These are phyloP conservation scores for Myiothlypis chrysogaster DNA, from an alignment of 2,797 vertebrate genomes.

Conservation along the genomic window DNA sequence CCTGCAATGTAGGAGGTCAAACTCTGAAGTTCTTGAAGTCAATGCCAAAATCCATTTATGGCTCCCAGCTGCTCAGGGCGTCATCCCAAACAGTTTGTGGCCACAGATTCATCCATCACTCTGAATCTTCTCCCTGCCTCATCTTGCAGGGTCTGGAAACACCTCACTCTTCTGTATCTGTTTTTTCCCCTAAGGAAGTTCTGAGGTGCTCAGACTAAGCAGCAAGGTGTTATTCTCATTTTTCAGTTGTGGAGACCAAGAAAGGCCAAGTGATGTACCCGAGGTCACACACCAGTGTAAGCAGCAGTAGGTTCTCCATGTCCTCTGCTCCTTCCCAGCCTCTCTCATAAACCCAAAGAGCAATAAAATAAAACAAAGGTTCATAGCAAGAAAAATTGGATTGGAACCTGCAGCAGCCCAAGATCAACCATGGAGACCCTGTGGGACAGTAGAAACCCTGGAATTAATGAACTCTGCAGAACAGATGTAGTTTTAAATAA, in stretches of 20 bases:
- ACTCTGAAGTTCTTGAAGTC: neutral
- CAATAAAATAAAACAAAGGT: neutral
- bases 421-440: neutral
- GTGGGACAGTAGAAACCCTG: neutral
- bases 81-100: neutral
- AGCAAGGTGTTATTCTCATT: neutral
- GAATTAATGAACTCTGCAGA: neutral
- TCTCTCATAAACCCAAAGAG: neutral
- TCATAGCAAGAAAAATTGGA: neutral
- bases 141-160: neutral
- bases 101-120: neutral
- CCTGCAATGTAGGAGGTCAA: neutral
- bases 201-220: neutral
- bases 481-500: neutral
- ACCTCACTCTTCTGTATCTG: neutral
- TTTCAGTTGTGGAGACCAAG: neutral
- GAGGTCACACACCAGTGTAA: neutral
- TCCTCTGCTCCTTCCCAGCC: neutral
- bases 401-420: neutral
- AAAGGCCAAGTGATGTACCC: neutral
- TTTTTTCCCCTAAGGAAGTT: neutral
- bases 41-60: neutral
- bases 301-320: neutral
- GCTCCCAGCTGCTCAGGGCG: neutral
- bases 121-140: neutral